Percentiles rank a stretch among this genome's conserved stretches.
Conservation (phyloP, 2,888 invertebrate genomes). For the Lysandra bellargus region DNA sequence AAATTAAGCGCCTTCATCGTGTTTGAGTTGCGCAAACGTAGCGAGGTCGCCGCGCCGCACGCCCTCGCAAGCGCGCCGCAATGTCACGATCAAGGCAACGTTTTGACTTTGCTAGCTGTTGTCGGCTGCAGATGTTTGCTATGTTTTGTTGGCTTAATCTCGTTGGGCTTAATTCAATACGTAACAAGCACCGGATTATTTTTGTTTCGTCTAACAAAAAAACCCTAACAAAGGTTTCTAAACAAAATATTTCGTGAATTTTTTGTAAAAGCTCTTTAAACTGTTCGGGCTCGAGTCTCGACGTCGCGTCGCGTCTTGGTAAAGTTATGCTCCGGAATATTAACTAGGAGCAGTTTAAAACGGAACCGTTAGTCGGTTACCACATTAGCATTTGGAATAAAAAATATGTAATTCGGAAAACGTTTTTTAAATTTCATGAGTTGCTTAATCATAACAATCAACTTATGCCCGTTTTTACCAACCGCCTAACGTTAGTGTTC, state of each 20-base stretch:
- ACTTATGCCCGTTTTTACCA: too few relatives aligned
- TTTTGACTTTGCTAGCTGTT: conserved; percentile 27
- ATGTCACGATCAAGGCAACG: conserved; percentile 69
- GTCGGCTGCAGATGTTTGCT: conserved; percentile 3
- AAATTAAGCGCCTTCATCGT: conserved; percentile 4
- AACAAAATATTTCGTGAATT: background rate
- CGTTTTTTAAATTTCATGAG: background rate
- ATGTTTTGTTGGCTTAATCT: background rate
- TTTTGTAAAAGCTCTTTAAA: background rate
- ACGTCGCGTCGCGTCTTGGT: background rate
- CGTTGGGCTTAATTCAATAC: background rate
- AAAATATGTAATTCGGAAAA: background rate
- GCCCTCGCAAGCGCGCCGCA: conserved; percentile 55
- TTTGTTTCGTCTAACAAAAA: background rate
- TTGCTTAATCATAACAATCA: background rate
- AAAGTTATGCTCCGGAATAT: conserved; percentile 12
- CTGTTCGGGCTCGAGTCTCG: background rate
- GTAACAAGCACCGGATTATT: background rate
- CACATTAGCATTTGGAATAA: background rate
- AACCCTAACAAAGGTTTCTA: background rate
- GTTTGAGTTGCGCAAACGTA: conserved; percentile 55
- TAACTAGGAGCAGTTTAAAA: background rate
- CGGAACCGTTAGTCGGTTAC: background rate
- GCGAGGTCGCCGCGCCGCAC: conserved; percentile 61
- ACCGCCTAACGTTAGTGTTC: too few relatives aligned